Evolutionary conservation across 2,888 invertebrate genomes (phyloP).

Genomic region (Choreutis nemorana): DNA sequence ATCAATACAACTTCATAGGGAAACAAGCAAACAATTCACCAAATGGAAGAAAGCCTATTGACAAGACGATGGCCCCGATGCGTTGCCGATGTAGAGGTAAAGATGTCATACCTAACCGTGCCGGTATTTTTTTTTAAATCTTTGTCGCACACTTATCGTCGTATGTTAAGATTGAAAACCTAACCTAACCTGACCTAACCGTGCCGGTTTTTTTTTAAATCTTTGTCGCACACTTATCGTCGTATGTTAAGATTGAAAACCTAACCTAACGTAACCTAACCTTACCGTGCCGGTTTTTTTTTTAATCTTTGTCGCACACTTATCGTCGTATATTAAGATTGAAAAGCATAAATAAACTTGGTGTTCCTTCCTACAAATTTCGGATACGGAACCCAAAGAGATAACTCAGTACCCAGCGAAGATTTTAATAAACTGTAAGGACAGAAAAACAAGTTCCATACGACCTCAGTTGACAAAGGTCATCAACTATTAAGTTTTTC

Average conservation of each 20-base stretch:
- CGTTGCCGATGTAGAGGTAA: too few relatives aligned
- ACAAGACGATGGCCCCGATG: conserved; percentile 2
- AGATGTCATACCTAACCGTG: too few relatives aligned
- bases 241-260: not conserved
- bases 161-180: not conserved
- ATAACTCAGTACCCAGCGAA: too few relatives aligned
- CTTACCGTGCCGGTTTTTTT: not conserved
- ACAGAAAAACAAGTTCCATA: too few relatives aligned
- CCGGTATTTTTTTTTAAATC: conserved; percentile 2
- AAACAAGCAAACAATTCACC: too few relatives aligned
- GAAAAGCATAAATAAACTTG: not conserved
- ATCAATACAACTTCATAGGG: too few relatives aligned
- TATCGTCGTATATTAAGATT: not conserved
- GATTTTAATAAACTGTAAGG: too few relatives aligned
- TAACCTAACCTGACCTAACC: not conserved
- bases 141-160: conserved; percentile 1
- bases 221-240: conserved; percentile 1
- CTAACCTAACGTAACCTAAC: not conserved
- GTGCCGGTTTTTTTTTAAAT: conserved; percentile 3
- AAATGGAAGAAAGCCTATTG: too few relatives aligned
- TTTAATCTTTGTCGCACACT: conserved; percentile 2
- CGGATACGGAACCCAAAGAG: too few relatives aligned
- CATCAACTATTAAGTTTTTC: too few relatives aligned
- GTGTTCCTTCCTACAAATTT: too few relatives aligned
- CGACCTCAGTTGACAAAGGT: too few relatives aligned